Evolutionary conservation across 2,113 vertebrate species (phyloP).

Genomic region (Trichomycterus rosablanca): DNA sequence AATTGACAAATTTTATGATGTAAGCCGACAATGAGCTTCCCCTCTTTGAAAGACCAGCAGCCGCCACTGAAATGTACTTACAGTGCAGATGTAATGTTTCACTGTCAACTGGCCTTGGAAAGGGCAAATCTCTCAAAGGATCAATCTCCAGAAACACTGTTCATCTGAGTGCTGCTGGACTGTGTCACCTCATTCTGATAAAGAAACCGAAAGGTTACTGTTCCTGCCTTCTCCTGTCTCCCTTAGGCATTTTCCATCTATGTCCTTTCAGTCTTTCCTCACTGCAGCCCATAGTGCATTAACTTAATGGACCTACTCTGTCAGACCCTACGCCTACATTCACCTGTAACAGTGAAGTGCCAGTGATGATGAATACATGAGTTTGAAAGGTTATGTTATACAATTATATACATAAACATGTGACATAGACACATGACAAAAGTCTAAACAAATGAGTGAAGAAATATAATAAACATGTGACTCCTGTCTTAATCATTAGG

Average conservation of each 20-base stretch:
- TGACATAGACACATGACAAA: too few relatives aligned
- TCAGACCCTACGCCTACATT: constrained; percentile 4
- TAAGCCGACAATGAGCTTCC: too few relatives aligned
- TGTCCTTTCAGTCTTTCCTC: constrained; percentile 23
- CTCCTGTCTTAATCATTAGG: too few relatives aligned
- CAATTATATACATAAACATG: constrained; percentile 12
- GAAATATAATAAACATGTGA: too few relatives aligned
- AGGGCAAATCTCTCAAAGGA: constrained; percentile 46
- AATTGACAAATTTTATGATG: too few relatives aligned
- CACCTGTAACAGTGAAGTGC: constrained; percentile 7
- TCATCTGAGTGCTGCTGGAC: constrained; percentile 51
- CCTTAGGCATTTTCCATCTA: constrained; percentile 37
- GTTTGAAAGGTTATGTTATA: constrained; percentile 6
- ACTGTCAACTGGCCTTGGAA: constrained; percentile 29
- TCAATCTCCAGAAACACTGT: constrained; percentile 56
- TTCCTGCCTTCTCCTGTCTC: constrained; percentile 54
- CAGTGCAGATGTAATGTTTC: constrained; percentile 1
- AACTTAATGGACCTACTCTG: constrained; percentile 49
- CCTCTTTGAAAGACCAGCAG: too few relatives aligned
- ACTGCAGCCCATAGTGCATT: constrained; percentile 47
- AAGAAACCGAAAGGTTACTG: constrained; percentile 58
- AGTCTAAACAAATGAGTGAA: too few relatives aligned
- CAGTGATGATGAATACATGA: not conserved
- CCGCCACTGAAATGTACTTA: too few relatives aligned
- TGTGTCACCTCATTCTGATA: constrained; percentile 51